phyloP scores from a whole-genome alignment of 2,888 invertebrate genomes.

The Pachliopta kotzebuea region DNA sequence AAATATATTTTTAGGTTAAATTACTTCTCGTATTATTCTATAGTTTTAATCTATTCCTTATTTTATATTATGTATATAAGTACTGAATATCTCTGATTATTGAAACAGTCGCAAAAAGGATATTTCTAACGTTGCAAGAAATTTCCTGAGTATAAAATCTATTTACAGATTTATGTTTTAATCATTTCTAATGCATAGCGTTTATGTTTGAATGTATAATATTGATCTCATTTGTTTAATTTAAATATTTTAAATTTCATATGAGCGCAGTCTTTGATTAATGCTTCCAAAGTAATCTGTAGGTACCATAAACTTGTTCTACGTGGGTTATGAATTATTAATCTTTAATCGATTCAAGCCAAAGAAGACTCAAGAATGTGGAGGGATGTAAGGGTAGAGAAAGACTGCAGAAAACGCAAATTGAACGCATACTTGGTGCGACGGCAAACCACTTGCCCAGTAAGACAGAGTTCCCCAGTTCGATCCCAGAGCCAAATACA shows the following conservation, averaged over 20 bases:
- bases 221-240: constrained; percentile 18
- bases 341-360: constrained; percentile 15
- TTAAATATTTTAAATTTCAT: constrained; percentile 21
- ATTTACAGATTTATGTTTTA: constrained; percentile 26
- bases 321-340: constrained; percentile 17
- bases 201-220: constrained; percentile 20
- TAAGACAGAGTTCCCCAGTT: too few species aligned
- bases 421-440: neutral
- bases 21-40: too few species aligned
- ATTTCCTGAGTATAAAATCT: neutral
- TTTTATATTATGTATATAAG: too few species aligned
- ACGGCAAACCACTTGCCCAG: neutral
- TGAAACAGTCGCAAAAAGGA: too few species aligned
- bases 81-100: too few species aligned
- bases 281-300: constrained; percentile 15
- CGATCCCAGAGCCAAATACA: too few species aligned
- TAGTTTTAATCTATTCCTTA: too few species aligned
- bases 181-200: constrained; percentile 16
- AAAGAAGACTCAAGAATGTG: constrained; percentile 1
- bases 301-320: constrained; percentile 11
- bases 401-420: neutral
- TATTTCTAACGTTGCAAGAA: too few species aligned
- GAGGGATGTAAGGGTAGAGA: neutral
- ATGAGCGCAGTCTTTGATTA: constrained; percentile 17
- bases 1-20: too few species aligned